Evolutionary conservation across 2,113 vertebrate species (phyloP), one percentile per base, ranked within the genome.

Genomic region (Herpailurus yagouaroundi): DNA sequence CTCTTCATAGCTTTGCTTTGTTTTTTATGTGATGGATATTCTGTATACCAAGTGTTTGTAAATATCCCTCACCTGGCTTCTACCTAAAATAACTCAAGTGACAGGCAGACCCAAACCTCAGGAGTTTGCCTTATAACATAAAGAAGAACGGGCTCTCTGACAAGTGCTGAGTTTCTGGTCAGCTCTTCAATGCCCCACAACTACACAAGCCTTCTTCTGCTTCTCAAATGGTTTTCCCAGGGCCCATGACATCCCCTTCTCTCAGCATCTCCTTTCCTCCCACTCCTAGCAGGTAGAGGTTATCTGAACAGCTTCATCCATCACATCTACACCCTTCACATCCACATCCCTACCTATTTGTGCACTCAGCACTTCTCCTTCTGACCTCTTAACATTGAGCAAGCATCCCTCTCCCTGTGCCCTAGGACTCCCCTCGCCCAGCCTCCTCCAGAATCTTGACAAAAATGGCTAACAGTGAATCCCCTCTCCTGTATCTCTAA

Each of bases 61-160:
- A 33, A 76, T 18, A 76, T 11, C 2, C 6, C 18, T 36, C 7
- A 57, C 12, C 25, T 57, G 9, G 7, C 94, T 92, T 97, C 96
- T 89, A 91, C 45, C n/a, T 89, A 69, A 91, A 83, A 85, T 21
- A 91, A 80, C 31, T 91, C 15, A 76, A 45, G 87, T 63, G 60
- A 88, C 36, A 77, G 66, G 48, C 71, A 33, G 64, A 94, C 1
- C 9, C 8, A 88, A 66, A 50, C 38, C 48, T 41, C 48, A 82
- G 31, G 55, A 81, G 19, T 50, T 81, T 97, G n/a, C 19, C 55
- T 76, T 33, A 60, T 29, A 14, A 33, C 63, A 31, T 27, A 27
- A 60, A 50, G 16, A 82, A 77, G 48, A 29, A 29, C 25, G 36
- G 48, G 33, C 18, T 85, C 1, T 48, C 88, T 63, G 21, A 31